A percentile compares a stretch with the other conserved stretches of the same genome.
These are phyloP conservation scores for Falco naumanni DNA, from an alignment of 2,797 vertebrate species.

Conservation along the genomic window DNA sequence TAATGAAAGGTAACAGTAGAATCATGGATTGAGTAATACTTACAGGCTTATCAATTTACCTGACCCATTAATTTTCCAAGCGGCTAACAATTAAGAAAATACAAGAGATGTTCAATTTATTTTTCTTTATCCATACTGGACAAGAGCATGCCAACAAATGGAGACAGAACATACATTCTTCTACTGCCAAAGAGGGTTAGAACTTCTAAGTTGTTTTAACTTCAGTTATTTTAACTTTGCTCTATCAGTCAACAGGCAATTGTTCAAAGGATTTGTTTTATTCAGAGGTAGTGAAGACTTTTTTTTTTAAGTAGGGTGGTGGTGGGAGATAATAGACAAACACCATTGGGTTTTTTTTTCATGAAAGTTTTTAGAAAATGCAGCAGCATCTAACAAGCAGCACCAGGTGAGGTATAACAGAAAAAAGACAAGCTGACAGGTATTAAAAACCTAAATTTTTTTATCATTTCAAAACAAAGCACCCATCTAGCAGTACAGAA, in stretches of 20 bases:
- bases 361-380: neutral
- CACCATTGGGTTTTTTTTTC: neutral
- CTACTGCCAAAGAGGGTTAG: neutral
- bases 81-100: slow-evolving; percentile 84
- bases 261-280: neutral
- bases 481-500: slow-evolving; percentile 2
- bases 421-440: neutral
- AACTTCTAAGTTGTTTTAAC: neutral
- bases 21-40: slow-evolving; percentile 75
- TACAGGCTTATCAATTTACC: slow-evolving; percentile 80
- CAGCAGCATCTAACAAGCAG: slow-evolving; percentile 1
- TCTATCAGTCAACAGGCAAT: neutral
- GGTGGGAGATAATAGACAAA: neutral
- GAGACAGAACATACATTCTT: slow-evolving; percentile 45
- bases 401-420: neutral
- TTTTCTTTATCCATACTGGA: slow-evolving; percentile 43
- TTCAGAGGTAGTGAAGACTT: neutral
- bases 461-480: neutral
- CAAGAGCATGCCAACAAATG: slow-evolving; percentile 43
- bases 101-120: slow-evolving; percentile 80
- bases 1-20: slow-evolving; percentile 65
- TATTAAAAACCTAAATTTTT: neutral
- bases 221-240: neutral
- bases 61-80: slow-evolving; percentile 82
- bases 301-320: neutral